phyloP scores from a whole-genome alignment of 2,113 vertebrate species.

The Todiramphus saurophagus region DNA sequence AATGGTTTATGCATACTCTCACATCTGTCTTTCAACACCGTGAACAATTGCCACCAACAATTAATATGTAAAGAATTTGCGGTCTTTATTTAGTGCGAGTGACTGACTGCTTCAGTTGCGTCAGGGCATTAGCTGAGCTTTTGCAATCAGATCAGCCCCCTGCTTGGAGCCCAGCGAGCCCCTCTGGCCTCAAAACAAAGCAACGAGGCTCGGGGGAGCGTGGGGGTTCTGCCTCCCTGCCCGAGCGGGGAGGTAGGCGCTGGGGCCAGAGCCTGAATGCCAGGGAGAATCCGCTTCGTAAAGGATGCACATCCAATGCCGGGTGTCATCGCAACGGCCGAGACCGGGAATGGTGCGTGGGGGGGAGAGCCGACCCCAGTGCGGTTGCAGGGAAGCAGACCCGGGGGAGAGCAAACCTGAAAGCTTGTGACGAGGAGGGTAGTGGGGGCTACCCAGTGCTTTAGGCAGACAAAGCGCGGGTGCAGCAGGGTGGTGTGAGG shows the following conservation, averaged over 20 bases:
- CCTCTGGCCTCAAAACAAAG: constrained; percentile 1
- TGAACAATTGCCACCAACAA: constrained; percentile 47
- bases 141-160: not conserved
- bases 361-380: not conserved
- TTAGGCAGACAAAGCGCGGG: not conserved
- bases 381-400: not conserved
- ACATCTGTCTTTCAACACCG: not conserved
- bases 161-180: constrained; percentile 19
- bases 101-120: not conserved
- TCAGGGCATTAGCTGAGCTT: constrained; percentile 1
- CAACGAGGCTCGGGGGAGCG: accelerated
- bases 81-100: not conserved
- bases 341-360: not conserved
- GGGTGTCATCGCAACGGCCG: not conserved
- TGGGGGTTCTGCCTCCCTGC: not conserved
- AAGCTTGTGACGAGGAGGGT: not conserved
- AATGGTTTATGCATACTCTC: constrained; percentile 24
- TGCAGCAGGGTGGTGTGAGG: not conserved
- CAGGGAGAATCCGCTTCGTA: not conserved
- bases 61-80: constrained; percentile 46
- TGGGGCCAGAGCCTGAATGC: not conserved
- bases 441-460: not conserved
- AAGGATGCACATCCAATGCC: accelerated
- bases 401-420: not conserved
- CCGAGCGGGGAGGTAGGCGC: accelerated